phyloP scores from a whole-genome alignment of 2,113 vertebrate species.

The Phasianus colchicus region DNA sequence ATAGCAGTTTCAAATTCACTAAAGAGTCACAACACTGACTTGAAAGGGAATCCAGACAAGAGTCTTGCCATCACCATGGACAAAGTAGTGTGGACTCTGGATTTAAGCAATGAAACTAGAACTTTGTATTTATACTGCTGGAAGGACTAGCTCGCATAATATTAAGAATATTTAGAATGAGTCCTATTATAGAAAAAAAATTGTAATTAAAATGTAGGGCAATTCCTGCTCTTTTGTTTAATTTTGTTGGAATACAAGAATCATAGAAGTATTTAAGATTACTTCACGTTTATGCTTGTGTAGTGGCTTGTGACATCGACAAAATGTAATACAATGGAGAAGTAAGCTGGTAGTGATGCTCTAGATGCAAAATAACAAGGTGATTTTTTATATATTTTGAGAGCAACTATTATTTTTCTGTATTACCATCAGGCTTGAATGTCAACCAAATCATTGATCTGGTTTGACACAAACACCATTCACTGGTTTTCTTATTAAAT shows the following conservation, averaged over 20 bases:
- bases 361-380: background rate
- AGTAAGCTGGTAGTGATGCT: background rate
- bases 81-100: background rate
- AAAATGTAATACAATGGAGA: background rate
- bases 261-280: background rate
- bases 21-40: constrained; percentile 17
- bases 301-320: background rate
- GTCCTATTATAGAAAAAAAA: background rate
- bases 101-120: background rate
- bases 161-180: background rate
- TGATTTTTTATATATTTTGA: background rate
- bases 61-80: constrained; percentile 44
- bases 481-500: background rate
- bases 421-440: background rate
- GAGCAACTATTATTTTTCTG: background rate
- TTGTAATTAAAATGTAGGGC: background rate
- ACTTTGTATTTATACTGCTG: background rate
- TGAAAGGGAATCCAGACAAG: constrained; percentile 16
- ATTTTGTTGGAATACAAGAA: background rate
- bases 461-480: background rate
- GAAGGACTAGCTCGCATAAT: background rate
- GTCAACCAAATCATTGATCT: background rate
- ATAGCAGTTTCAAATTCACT: constrained; percentile 36
- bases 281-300: background rate
- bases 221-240: background rate